Evolutionary conservation across 1,140 invertebrate species (phyloP), one percentile per base, ranked within the genome.

Genomic region (Sminthurinus signatus): DNA sequence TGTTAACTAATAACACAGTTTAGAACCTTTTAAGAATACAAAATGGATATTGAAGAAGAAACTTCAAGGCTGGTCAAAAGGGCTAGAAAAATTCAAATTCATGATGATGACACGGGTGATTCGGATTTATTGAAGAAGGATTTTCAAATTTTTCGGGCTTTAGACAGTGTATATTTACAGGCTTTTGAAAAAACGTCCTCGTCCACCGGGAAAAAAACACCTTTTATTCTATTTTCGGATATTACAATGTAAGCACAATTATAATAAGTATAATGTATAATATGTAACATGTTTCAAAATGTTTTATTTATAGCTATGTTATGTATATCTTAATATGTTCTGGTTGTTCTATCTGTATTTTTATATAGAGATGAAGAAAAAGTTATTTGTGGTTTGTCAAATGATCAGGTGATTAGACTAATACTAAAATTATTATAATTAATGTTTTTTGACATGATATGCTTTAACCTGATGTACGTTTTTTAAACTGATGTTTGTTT

Each of bases 71-170:
- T 69, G 46, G 39, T 32, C n/a, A 66, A 62, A n/a, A 43, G 61
- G 25, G 32, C 52, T 14, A 54, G 51, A 46, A 50, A 64, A 27
- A 58, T 64, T 57, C n/a, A 50, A 51, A 60, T 69, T 15, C 48
- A 60, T 28, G 64, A 70, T 42, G 19, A 46, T 14, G 64, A 70
- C 27, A 32, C 36, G 3, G 48, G 48, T 25, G 57, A 66, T 15
- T 54, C 32, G 50, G 32, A 55, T 17, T 14, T 65, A 14, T 4
- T 2, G 29, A 60, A 32, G 44, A 17, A 21, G 15, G 66, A 60
- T 57, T 54, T 21, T 17, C 60, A 67, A 39, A 54, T 60, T 56
- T 61, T 56, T 28, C 39, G n/a, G 19, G 23, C 19, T 1, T 28
- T 48, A 1, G 17, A 65, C 27, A 65, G 39, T 57, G 43, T 32